Base-by-base conservation (phyloP, 2,888 invertebrate species). In the Tryphoninae sp. region DNA sequence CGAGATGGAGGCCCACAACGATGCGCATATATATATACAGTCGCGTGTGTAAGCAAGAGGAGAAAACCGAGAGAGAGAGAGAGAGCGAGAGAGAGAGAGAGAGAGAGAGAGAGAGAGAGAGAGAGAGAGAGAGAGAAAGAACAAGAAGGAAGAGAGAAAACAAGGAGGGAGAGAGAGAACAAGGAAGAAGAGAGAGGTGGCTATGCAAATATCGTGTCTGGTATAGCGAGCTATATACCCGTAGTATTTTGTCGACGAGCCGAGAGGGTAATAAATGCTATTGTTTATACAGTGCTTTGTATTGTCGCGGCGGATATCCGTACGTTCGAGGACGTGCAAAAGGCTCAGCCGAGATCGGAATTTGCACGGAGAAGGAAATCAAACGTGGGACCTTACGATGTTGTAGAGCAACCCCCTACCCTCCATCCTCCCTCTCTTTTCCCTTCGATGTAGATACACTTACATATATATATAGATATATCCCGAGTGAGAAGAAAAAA, bases 241-340 rank as follows among this genome's bases (percentile, higher is more conserved):
- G 81, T 62, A 78, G 61, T 78, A 84, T 83, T 83, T 84, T 82
- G 78, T 82, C 83, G 74, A 77, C 79, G 59, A 71, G 51, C 72
- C 62, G 76, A 80, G 71, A 83, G 82, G 78, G 79, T 81, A 83
- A 84, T 84, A 84, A 84, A 84, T 79, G 83, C 82, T 75, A 84
- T 84, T 84, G 84, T 84, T 83, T 83, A 84, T 84, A 83, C 68
- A 58, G 74, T 59, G 80, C 84, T 83, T 84, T 83, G 84, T 83
- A 76, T 64, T 82, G 81, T 71, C 62, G 64, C 71, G 51, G 74
- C 81, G 74, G 74, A 78, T 74, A 78, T 81, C 78, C 81, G 78
- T 69, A 73, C 74, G 65, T 51, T 64, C 40, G 58, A 64, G 33
- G 75, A 58, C 16, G 55, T 51, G 78, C 65, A 76, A 76, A 76